Base-by-base conservation (phyloP, 2,888 invertebrate genomes). In the Hartigia nigra region DNA sequence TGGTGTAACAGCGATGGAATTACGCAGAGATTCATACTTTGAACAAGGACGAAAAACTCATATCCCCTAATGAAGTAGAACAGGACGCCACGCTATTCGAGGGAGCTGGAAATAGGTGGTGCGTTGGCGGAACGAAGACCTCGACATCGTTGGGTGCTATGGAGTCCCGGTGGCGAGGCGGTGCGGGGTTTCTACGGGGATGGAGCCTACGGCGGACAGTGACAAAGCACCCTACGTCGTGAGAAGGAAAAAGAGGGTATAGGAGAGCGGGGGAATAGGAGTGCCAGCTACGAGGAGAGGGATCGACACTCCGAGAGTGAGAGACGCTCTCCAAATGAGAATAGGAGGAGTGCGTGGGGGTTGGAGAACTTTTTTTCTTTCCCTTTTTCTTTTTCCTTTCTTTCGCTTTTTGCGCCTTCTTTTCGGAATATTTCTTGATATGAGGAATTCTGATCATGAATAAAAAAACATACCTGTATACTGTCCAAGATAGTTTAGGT, bases 21-120 rank as follows among this genome's bases (percentile, higher is more conserved):
- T 32, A 70, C 35, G 14, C 1, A 23, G 23, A 2, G 34, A 36
- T 14, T 9, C 74, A 74, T 37, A 9, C 23, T n/a, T n/a, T 34
- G 75, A 35, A 37, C 70, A 36, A 39, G 77, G 75, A 34, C 35
- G 86, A 87, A 84, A 86, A 87, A 87, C 86, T 88, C 88, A 87
- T 87, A 88, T 87, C 87, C 87, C 86, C 85, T 88, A 88, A 88
- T 88, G 87, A 88, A 88, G 88, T 86, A 86, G 88, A 88, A 87
- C 87, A 83, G 86, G 84, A 85, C 84, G 83, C 82, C 81, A 82
- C 74, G 36, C 69, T 34, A 39, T 76, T 55, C 76, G 72, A 75
- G 75, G 37, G 77, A 76, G 37, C 70, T 34, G 34, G 31, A 74
- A 78, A 37, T 74, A 79, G 79, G 32, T 76, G 35, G 9, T 23